Evolutionary conservation across 2,113 vertebrate species (phyloP), one percentile per base, ranked within the genome.

Genomic region (Ameiurus melas): DNA sequence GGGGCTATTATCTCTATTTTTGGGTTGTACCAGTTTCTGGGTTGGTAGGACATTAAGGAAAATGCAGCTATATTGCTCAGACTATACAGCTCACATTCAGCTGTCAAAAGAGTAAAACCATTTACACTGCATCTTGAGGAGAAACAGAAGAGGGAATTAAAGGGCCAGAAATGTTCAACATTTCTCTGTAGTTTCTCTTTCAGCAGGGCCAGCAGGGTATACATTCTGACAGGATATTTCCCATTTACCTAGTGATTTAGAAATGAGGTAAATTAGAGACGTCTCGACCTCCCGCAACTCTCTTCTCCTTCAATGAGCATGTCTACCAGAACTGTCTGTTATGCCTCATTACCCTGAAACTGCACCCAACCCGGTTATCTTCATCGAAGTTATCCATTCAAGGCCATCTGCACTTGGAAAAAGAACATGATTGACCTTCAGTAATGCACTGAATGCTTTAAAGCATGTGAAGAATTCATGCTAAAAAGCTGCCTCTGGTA

Each of bases 361-460:
- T 3, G 6, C 73, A 43, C 53, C 30, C 58, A 43, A 55, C 30
- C 79, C 55, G 43, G 57, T 71, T 86, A 85, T 85, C 78, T 82
- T 51, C 27, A 78, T 73, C 47, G 14, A 85, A 57, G 55, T 81
- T 84, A 60, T 78, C 85, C 85, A 71, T 85, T 82, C 78, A 79
- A 90, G 16, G 92, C 92, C 91, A 91, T 87, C 58, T 88, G 89
- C 85, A 90, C 75, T 5, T 68, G 70, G 51, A 55, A 87, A 91
- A 87, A 90, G 90, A 92, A 91, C 92, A 84, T 93, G 93, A 93
- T 93, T 91, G 80, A 85, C 86, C 75, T 89, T 93, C 88, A 95
- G 94, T 96, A 94, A 96, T 93, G 92, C 91, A 95, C 91, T 10
- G 89, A 91, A 91, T 93, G 90, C 93, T 94, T 95, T 95, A 94